Conservation (phyloP, 2,113 vertebrate genomes). For the Indicator indicator region DNA sequence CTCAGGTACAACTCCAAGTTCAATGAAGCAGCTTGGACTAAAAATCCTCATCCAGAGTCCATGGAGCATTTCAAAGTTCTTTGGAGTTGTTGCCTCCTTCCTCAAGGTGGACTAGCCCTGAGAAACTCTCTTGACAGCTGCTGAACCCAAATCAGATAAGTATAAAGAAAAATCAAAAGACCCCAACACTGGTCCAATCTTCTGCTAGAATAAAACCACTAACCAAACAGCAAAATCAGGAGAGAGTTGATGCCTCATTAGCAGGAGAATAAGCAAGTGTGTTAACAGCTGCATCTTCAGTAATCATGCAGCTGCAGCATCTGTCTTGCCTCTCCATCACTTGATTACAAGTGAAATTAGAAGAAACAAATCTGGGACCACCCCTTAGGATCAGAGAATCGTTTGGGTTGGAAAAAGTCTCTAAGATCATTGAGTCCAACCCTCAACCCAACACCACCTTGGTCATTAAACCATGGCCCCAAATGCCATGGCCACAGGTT, state of each 20-base stretch:
- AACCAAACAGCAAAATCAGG: slow-evolving; percentile 31
- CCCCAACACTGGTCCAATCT: background rate
- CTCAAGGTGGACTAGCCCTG: background rate
- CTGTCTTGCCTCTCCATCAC: slow-evolving; percentile 47
- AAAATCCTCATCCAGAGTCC: background rate
- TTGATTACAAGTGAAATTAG: slow-evolving; percentile 47
- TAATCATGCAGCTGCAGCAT: slow-evolving; percentile 66
- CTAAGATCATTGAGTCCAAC: too few relatives aligned
- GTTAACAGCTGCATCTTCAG: slow-evolving; percentile 60
- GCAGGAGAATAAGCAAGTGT: slow-evolving; percentile 41
- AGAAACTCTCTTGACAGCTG: background rate
- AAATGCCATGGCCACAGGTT: too few relatives aligned
- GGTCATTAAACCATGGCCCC: too few relatives aligned
- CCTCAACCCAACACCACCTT: too few relatives aligned
- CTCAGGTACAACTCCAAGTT: background rate
- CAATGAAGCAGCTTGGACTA: background rate
- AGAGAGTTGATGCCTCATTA: slow-evolving; percentile 60
- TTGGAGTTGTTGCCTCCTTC: background rate
- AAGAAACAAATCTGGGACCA: slow-evolving; percentile 52
- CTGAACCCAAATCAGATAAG: background rate
- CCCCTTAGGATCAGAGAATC: background rate
- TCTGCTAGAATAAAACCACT: background rate
- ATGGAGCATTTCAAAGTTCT: background rate
- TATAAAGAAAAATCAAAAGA: background rate
- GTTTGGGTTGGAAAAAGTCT: too few relatives aligned